Evolutionary conservation across 2,888 invertebrate species (phyloP).

Genomic region (Amorpha juglandis): DNA sequence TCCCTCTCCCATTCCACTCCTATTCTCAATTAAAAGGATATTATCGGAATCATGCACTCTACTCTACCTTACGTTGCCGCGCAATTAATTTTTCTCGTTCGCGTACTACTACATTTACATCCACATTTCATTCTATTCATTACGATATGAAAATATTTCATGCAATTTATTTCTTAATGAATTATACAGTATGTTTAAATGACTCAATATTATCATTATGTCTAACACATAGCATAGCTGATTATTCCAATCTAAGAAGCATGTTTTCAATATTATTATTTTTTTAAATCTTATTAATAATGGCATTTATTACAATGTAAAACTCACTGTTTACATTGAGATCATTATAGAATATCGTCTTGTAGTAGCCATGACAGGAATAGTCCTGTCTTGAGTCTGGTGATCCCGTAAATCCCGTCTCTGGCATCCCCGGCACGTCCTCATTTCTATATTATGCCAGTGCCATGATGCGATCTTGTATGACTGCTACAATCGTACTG

Average conservation of each 20-base stretch:
- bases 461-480: background rate
- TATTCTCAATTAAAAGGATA: conserved; percentile 75
- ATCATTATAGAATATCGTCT: conserved; percentile 36
- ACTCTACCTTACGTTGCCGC: conserved; percentile 16
- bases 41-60: conserved; percentile 63
- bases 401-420: conserved; percentile 73
- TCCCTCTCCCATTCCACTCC: conserved; percentile 56
- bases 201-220: background rate
- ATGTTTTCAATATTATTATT: background rate
- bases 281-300: background rate
- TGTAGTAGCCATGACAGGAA: conserved; percentile 58
- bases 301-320: background rate
- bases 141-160: too few species aligned
- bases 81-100: background rate
- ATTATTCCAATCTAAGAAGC: too few species aligned
- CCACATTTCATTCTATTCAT: too few species aligned
- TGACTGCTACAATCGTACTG: background rate
- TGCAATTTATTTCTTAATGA: too few species aligned
- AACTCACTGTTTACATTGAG: background rate
- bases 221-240: background rate
- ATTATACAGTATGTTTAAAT: too few species aligned
- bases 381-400: conserved; percentile 65
- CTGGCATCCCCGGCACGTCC: conserved; percentile 69
- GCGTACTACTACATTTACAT: too few species aligned
- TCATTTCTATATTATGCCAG: conserved; percentile 58